A percentile compares a stretch with the other conserved stretches of the same genome.
These are phyloP conservation scores for Electrona antarctica DNA, from an alignment of 2,113 vertebrate species.

Conservation along the genomic window DNA sequence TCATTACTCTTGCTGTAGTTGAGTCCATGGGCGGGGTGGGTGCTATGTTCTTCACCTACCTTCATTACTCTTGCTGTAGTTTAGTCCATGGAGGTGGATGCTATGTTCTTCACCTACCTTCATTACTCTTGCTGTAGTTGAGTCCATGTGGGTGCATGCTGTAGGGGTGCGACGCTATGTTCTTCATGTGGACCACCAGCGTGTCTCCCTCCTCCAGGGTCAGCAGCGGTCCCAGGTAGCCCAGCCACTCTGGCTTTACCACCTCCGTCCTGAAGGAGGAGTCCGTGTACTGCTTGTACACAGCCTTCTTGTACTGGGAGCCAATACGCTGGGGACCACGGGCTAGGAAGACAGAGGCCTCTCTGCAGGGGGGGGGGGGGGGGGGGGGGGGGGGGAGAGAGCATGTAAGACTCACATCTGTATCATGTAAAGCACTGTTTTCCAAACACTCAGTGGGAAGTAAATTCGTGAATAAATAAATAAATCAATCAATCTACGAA, in stretches of 20 bases:
- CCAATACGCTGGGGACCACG: constrained; percentile 66
- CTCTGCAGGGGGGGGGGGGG: constrained; percentile 26
- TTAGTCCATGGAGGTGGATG: no score
- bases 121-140: constrained; percentile 75
- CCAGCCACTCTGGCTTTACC: constrained; percentile 83
- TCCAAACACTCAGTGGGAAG: no score
- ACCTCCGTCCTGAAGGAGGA: constrained; percentile 80
- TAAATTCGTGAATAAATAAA: no score
- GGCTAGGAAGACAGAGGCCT: constrained; percentile 59
- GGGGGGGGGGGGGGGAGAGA: not conserved
- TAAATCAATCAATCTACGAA: no score
- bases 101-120: constrained; percentile 68
- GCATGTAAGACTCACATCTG: no score
- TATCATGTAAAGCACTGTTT: no score
- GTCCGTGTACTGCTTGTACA: constrained; percentile 89
- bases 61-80: no score
- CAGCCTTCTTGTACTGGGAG: constrained; percentile 84
- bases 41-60: constrained; percentile 88
- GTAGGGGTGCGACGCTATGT: constrained; percentile 81
- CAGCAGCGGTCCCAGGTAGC: constrained; percentile 87
- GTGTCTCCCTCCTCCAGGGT: constrained; percentile 87
- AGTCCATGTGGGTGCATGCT: constrained; percentile 85
- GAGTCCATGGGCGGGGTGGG: constrained; percentile 84
- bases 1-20: constrained; percentile 78
- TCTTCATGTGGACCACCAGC: constrained; percentile 85